These are phyloP conservation scores for Crocidura indochinensis DNA, from an alignment of 2,797 vertebrate species.

Conservation along the genomic window DNA sequence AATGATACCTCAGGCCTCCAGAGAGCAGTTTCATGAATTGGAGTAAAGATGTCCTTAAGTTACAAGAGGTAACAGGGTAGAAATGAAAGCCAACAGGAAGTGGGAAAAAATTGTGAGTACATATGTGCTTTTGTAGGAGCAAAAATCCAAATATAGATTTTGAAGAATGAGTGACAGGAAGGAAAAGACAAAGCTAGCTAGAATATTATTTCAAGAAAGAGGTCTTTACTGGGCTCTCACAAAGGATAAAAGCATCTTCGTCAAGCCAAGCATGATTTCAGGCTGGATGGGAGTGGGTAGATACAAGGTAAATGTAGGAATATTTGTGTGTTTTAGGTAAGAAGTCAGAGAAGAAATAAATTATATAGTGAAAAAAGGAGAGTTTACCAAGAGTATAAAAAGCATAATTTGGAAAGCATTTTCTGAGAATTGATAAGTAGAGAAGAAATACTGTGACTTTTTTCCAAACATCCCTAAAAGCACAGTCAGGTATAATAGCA, in stretches of 20 bases:
- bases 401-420: neutral
- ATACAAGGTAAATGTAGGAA: too few relatives aligned
- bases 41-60: neutral
- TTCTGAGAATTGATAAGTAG: neutral
- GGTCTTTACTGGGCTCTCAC: neutral
- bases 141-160: neutral
- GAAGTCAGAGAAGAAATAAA: neutral
- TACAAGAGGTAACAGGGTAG: neutral
- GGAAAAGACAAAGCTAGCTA: neutral
- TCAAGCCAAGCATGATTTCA: neutral
- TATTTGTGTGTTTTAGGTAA: neutral
- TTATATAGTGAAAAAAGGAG: neutral
- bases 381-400: neutral
- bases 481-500: neutral
- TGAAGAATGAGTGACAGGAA: neutral
- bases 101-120: neutral
- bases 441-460: neutral
- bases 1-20: neutral
- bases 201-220: conserved; percentile 14
- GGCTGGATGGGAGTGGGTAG: too few relatives aligned
- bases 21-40: conserved; percentile 7
- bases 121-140: neutral
- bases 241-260: neutral
- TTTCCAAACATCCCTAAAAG: neutral
- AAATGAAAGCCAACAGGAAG: neutral